Conservation (phyloP, 2,888 invertebrate genomes). For the Oxytorus armatus region DNA sequence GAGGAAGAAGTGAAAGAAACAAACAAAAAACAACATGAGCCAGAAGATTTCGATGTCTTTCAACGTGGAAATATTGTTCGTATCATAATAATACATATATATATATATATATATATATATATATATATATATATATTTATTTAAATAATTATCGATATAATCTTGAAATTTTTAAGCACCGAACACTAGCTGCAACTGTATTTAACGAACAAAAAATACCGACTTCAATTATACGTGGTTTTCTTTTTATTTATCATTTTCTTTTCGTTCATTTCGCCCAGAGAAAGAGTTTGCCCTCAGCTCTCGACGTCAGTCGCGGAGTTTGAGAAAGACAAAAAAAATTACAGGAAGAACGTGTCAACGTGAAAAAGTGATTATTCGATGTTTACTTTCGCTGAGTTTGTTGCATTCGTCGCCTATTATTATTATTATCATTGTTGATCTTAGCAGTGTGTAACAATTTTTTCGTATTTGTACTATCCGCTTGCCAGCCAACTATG, state of each 20-base stretch:
- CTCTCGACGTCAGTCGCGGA: not conserved
- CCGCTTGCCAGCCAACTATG: too few relatives aligned
- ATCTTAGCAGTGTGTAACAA: constrained; percentile 30
- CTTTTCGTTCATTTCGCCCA: constrained; percentile 32
- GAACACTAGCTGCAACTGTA: constrained; percentile 44
- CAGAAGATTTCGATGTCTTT: constrained; percentile 42
- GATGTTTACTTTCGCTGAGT: constrained; percentile 33
- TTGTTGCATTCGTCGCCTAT: constrained; percentile 33
- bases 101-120: too few relatives aligned
- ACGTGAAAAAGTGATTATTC: constrained; percentile 13
- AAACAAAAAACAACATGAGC: constrained; percentile 13
- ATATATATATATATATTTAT: constrained; percentile 39
- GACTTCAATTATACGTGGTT: not conserved
- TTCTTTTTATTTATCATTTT: constrained; percentile 15
- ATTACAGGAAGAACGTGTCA: not conserved
- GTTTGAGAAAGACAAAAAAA: not conserved
- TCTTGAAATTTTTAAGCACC: constrained; percentile 31
- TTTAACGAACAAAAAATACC: constrained; percentile 5
- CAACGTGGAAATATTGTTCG: constrained; percentile 35
- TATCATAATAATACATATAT: too few relatives aligned
- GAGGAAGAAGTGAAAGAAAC: constrained; percentile 23
- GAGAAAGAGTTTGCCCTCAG: constrained; percentile 16
- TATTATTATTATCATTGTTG: constrained; percentile 37
- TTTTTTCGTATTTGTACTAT: constrained; percentile 38
- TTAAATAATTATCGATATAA: constrained; percentile 44